Evolutionary conservation across 2,797 vertebrate species (phyloP).

Genomic region (Rostrhamus sociabilis): DNA sequence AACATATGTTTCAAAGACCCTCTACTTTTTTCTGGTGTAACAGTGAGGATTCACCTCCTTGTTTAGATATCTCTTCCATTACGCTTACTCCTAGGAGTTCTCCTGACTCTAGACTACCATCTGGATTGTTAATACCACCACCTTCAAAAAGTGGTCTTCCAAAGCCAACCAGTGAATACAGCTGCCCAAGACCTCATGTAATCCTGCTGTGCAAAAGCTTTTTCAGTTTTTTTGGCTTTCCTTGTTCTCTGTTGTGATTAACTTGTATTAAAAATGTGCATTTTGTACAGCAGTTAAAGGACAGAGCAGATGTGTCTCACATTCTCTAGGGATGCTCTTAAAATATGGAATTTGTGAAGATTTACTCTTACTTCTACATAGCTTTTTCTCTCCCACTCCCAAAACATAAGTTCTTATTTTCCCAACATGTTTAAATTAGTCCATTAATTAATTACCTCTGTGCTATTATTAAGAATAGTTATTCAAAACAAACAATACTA

Average conservation of each 20-base stretch:
- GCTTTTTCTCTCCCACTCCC: background rate
- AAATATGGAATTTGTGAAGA: background rate
- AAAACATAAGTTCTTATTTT: background rate
- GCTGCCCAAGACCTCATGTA: constrained; percentile 88
- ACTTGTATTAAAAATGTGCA: constrained; percentile 32
- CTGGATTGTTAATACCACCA: constrained; percentile 87
- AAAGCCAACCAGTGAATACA: constrained; percentile 81
- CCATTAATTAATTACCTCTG: background rate
- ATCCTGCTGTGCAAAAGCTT: constrained; percentile 68
- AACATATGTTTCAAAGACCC: constrained; percentile 85
- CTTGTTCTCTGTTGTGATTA: background rate
- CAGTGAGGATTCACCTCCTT: constrained; percentile 86
- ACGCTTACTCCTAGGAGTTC: constrained; percentile 90
- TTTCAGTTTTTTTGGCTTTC: background rate
- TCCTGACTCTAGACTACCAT: constrained; percentile 87
- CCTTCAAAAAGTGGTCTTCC: constrained; percentile 83
- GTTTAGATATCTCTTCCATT: constrained; percentile 91
- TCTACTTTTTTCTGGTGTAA: constrained; percentile 90
- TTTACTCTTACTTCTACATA: background rate
- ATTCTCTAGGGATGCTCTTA: background rate
- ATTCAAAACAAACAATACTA: background rate
- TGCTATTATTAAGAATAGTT: background rate
- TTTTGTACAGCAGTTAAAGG: constrained; percentile 62
- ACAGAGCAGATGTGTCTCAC: background rate
- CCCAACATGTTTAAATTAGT: background rate